Evolutionary conservation across 2,113 vertebrate genomes (phyloP), one percentile per base, ranked within the genome.

Genomic region (Aspiorhynchus laticeps): DNA sequence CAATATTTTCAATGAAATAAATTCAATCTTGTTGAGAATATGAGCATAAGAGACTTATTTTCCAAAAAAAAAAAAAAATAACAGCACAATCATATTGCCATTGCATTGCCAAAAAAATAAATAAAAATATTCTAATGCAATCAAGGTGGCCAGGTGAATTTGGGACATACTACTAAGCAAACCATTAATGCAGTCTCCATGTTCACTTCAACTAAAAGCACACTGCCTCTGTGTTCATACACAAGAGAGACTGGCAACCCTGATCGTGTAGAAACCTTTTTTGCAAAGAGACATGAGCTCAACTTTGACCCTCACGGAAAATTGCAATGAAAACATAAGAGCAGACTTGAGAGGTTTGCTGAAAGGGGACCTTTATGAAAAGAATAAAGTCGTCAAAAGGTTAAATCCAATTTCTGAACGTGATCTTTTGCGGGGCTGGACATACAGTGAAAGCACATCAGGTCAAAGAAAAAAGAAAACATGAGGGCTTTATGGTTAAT

Each of bases 291-390:
- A 19, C 78, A 77, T 14, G 19, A 53, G 12, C 36, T 33, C 46
- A 83, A n/a, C 26, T n/a, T 67, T 28, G 19, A 79, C 73, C 36
- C 31, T 77, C 43, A 36, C 19, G 19, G 24, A 81, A 85, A 86
- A 80, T 43, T 75, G 77, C 74, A 75, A 86, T 65, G 41, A 74
- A 89, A 89, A 89, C 85, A 86, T 15, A 17, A 78, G 19, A 8
- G 28, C 75, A 84, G 81, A 59, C 81, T 53, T 63, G 79, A 84
- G 59, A 83, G 46, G 84, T 65, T 78, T 84, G 38, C 51, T 61
- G 24, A 74, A 79, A 79, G 51, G 21, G 10, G 33, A 79, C 41
- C 51, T 65, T 86, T 73, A 84, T 83, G 24, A 61, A 33, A 43
- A 9, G 59, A 86, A 83, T 46, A 12, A 2, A 85, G 46, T 21